Percentiles rank a stretch among this genome's conserved stretches.
phyloP scores from a whole-genome alignment of 1,140 invertebrate genomes.

The Cotesia vestalis region DNA sequence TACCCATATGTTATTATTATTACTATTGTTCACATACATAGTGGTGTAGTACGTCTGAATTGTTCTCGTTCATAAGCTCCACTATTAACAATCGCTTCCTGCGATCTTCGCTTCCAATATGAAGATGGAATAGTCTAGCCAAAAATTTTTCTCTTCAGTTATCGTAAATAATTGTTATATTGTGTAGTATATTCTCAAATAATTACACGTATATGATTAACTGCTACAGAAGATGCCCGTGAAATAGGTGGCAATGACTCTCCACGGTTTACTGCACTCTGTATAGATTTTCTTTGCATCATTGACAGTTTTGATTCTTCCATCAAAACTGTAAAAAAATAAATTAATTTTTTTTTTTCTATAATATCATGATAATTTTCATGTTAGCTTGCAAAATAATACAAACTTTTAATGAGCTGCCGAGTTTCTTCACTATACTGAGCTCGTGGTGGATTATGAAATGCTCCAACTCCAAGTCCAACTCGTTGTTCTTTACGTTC shows the following conservation, averaged over 20 bases:
- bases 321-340: slow-evolving; percentile 58
- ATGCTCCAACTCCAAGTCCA: slow-evolving; percentile 53
- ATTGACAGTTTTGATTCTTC: slow-evolving; percentile 64
- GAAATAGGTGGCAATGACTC: slow-evolving; percentile 53
- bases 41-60: slow-evolving; percentile 56
- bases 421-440: slow-evolving; percentile 62
- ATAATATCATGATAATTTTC: slow-evolving; percentile 23
- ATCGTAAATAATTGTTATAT: slow-evolving; percentile 13
- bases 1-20: background rate
- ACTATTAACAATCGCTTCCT: slow-evolving; percentile 46
- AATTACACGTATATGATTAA: slow-evolving; percentile 25
- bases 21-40: slow-evolving; percentile 50
- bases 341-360: slow-evolving; percentile 32
- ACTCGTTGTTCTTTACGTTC: slow-evolving; percentile 54
- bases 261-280: slow-evolving; percentile 56
- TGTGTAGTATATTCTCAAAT: background rate
- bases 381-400: background rate
- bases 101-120: slow-evolving; percentile 49
- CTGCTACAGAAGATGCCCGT: slow-evolving; percentile 24
- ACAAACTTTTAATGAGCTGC: slow-evolving; percentile 58
- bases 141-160: background rate
- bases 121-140: slow-evolving; percentile 37
- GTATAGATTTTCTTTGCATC: slow-evolving; percentile 60
- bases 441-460: slow-evolving; percentile 58
- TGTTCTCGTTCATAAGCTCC: slow-evolving; percentile 63